A percentile compares a stretch with the other conserved stretches of the same genome.
Evolutionary conservation across 2,888 invertebrate species (phyloP).

Genomic region (Tetanocera ferruginea): DNA sequence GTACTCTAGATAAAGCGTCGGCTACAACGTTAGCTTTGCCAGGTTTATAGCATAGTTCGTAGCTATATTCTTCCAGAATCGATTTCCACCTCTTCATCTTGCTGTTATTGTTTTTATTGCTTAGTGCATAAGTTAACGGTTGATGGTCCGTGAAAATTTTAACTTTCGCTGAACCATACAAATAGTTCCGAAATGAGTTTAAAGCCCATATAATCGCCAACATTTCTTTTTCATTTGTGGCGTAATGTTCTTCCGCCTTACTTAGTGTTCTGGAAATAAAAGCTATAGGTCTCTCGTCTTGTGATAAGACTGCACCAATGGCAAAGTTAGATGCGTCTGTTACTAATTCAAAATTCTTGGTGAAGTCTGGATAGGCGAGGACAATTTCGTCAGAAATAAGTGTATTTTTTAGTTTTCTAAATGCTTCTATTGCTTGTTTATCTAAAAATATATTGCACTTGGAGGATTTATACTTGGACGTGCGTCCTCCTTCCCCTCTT

Average conservation of each 20-base stretch:
- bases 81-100: neutral
- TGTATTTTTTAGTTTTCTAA: constrained; percentile 13
- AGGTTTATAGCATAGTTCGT: neutral
- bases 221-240: too few relatives aligned
- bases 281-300: neutral
- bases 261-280: too few relatives aligned
- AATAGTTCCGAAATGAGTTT: too few relatives aligned
- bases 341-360: neutral
- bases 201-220: too few relatives aligned
- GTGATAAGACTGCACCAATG: neutral
- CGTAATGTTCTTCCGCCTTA: too few relatives aligned
- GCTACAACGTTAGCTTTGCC: constrained; percentile 3
- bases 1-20: neutral
- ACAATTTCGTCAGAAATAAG: neutral
- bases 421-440: neutral
- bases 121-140: too few relatives aligned
- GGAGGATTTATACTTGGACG: neutral
- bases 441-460: neutral
- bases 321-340: neutral
- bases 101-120: neutral
- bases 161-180: too few relatives aligned
- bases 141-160: too few relatives aligned
- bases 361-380: neutral
- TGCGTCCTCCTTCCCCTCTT: too few relatives aligned
- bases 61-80: neutral